phyloP scores from a whole-genome alignment of 2,113 vertebrate species.

The Onychostruthus taczanowskii region DNA sequence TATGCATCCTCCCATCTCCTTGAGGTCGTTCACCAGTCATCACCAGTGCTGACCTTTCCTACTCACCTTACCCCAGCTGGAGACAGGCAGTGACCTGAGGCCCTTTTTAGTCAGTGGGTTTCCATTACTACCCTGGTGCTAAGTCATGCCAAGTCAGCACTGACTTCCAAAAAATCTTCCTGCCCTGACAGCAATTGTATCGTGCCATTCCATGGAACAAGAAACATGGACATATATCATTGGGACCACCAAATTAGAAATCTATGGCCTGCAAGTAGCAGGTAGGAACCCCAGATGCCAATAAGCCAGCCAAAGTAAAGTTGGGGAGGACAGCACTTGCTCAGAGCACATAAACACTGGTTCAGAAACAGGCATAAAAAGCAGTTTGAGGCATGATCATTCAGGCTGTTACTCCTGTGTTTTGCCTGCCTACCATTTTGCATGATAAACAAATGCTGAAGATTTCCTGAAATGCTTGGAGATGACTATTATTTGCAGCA shows the following conservation, averaged over 20 bases:
- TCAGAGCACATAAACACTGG: background rate
- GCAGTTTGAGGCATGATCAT: background rate
- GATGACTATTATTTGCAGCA: background rate
- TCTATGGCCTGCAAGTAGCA: background rate
- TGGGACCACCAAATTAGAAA: background rate
- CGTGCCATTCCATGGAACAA: rapidly evolving
- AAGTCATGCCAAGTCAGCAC: background rate
- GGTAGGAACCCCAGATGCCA: background rate
- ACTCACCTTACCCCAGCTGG: background rate
- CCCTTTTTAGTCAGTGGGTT: background rate
- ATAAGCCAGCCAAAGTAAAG: background rate
- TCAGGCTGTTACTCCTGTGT: background rate
- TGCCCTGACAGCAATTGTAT: background rate
- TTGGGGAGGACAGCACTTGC: background rate
- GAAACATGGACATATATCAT: background rate
- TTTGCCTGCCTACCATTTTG: background rate
- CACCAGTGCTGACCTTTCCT: background rate
- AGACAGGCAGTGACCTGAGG: background rate
- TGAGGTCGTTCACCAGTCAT: background rate
- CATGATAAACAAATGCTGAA: background rate
- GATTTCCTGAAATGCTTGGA: background rate
- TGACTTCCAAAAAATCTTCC: background rate
- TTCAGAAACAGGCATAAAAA: background rate
- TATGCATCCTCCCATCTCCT: background rate
- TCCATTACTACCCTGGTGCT: background rate